These are phyloP conservation scores for Lasioglossum calceatum DNA, from an alignment of 2,888 invertebrate genomes.

Conservation along the genomic window DNA sequence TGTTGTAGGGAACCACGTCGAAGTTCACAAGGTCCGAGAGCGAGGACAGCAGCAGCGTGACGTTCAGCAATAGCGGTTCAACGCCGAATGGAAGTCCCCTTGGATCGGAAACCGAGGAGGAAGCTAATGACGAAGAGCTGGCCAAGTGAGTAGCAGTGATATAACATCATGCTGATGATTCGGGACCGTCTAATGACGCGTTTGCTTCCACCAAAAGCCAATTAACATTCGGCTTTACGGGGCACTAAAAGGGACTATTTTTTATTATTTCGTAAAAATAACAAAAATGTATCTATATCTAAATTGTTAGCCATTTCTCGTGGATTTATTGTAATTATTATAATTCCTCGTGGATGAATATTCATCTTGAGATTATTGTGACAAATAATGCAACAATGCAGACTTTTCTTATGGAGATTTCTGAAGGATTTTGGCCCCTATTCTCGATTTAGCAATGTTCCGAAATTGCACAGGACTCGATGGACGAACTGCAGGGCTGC, in stretches of 20 bases:
- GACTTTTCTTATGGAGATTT: too few relatives aligned
- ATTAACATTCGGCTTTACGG: background rate
- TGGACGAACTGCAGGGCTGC: background rate
- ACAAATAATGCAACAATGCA: background rate
- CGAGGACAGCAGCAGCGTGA: constrained; percentile 84
- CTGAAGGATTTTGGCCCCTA: too few relatives aligned
- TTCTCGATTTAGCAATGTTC: too few relatives aligned
- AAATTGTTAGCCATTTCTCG: background rate
- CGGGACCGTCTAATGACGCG: background rate
- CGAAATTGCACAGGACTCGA: background rate
- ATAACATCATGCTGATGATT: background rate
- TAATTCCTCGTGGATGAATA: background rate
- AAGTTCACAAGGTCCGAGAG: constrained; percentile 79
- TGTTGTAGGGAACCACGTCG: constrained; percentile 71
- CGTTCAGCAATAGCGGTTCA: constrained; percentile 84
- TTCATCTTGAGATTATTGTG: background rate
- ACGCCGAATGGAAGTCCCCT: constrained; percentile 82
- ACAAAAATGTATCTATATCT: background rate
- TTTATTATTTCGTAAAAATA: background rate
- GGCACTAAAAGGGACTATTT: too few relatives aligned
- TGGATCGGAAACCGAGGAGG: constrained; percentile 82
- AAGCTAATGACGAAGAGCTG: constrained; percentile 81
- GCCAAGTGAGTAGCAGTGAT: constrained; percentile 76
- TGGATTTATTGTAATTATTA: background rate
- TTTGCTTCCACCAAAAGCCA: background rate